phyloP scores from a whole-genome alignment of 2,797 vertebrate genomes.

The Melanotaenia pygmaea region DNA sequence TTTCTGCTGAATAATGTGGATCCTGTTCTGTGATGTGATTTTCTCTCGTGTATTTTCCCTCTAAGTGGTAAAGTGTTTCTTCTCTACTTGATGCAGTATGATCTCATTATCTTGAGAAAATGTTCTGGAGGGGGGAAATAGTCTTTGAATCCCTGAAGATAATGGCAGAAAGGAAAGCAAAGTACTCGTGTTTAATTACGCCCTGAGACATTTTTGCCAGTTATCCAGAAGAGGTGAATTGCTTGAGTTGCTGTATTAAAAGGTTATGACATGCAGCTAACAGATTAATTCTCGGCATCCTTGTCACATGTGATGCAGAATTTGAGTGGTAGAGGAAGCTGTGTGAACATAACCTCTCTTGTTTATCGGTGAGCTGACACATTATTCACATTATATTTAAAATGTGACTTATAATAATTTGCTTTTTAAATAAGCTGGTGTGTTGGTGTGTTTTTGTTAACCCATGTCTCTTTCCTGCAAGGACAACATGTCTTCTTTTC shows the following conservation, averaged over 20 bases:
- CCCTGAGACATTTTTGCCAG: conserved; percentile 61
- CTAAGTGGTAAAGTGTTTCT: conserved; percentile 70
- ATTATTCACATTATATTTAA: conserved; percentile 65
- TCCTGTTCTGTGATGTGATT: conserved; percentile 80
- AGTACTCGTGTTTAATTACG: conserved; percentile 56
- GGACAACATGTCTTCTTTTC: conserved; percentile 60
- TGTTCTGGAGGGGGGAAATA: conserved; percentile 33
- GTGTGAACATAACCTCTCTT: conserved; percentile 65
- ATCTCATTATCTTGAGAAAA: conserved; percentile 66
- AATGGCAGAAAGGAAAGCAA: conserved; percentile 43
- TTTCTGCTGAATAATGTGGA: conserved; percentile 84
- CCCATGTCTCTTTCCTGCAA: conserved; percentile 57
- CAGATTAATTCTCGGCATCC: conserved; percentile 67
- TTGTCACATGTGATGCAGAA: conserved; percentile 59
- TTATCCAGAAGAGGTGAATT: conserved; percentile 60
- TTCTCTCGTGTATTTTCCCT: conserved; percentile 68
- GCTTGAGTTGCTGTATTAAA: conserved; percentile 65
- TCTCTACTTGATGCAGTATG: conserved; percentile 65
- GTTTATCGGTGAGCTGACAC: conserved; percentile 63
- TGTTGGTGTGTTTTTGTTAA: conserved; percentile 52
- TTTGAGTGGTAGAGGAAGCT: conserved; percentile 47
- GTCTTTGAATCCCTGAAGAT: conserved; percentile 51
- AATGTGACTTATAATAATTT: conserved; percentile 67
- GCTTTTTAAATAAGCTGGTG: conserved; percentile 58
- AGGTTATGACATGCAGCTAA: conserved; percentile 69